Evolutionary conservation across 2,888 invertebrate genomes (phyloP), one percentile per base, ranked within the genome.

Genomic region (Endotricha flammealis): DNA sequence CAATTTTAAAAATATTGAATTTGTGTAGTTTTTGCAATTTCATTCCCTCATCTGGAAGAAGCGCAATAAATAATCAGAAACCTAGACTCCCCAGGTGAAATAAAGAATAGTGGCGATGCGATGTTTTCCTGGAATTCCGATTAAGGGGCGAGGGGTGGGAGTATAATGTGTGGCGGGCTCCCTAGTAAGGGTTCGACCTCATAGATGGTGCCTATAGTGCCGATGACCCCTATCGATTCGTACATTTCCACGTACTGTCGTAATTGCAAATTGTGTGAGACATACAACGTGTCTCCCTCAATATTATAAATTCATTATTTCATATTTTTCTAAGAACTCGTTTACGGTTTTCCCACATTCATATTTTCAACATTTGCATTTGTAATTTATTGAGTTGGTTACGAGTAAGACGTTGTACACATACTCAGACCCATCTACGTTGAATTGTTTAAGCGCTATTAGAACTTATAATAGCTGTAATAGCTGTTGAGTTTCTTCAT

Each of bases 191-290:
- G 83, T 72, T 75, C 71, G 57, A 75, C 68, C 75, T 70, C 69
- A 71, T 71, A 58, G 69, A 73, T 75, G 76, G 71, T 77, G 73
- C 65, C 73, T 76, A 74, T 77, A 65, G 81, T 82, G 85, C 70
- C 85, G 78, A 83, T 83, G 83, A 83, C 83, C 85, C 59, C 73
- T 80, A 83, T 85, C 80, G 85, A 85, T 85, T 83, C 54, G 63
- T 59, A 57, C 63, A 68, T 73, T 79, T 79, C 79, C 60, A 65
- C 68, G 75, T 66, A 74, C 62, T 63, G 57, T 57, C 64, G 72
- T 79, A 76, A 82, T 80, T 81, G 77, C 72, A 63, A 72, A 78
- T 71, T 59, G 67, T 52, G 41, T 44, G 43, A 55, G 40, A 52
- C 42, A 31, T 23, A 28, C 29, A 33, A 25, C 38, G 35, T 41